Conservation (phyloP, 2,888 invertebrate species). For the Drosophila imparisetae region DNA sequence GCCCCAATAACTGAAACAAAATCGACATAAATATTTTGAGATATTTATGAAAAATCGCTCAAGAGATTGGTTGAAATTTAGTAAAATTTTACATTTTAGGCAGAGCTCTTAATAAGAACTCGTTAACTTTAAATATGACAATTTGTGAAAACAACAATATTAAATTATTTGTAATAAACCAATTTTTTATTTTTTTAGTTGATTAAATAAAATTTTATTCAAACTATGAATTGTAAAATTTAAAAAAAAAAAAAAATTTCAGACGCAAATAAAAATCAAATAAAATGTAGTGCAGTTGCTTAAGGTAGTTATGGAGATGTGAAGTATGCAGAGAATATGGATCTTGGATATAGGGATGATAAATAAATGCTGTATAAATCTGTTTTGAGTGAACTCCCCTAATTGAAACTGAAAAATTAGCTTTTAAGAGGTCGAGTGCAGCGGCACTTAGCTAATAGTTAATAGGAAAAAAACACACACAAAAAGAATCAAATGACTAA, state of each 20-base stretch:
- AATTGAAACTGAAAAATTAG: neutral
- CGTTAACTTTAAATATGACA: neutral
- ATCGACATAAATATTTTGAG: neutral
- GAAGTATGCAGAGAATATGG: neutral
- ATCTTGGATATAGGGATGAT: neutral
- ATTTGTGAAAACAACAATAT: neutral
- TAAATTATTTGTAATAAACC: neutral
- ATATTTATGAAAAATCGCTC: neutral
- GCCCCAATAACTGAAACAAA: neutral
- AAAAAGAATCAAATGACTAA: slow-evolving; percentile 21
- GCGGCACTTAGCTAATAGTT: slow-evolving; percentile 23
- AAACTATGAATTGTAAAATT: neutral
- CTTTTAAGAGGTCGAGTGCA: slow-evolving; percentile 24
- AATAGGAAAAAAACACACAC: neutral
- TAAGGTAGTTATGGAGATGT: neutral
- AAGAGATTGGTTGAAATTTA: neutral
- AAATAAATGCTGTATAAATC: neutral
- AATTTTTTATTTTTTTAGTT: neutral
- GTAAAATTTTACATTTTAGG: neutral
- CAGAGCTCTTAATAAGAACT: neutral
- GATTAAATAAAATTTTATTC: neutral
- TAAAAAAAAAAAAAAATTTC: neutral
- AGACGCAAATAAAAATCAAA: neutral
- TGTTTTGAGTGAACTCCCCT: neutral
- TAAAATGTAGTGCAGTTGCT: neutral